Conservation (phyloP, 1,140 invertebrate species). For the Linepithema humile region DNA sequence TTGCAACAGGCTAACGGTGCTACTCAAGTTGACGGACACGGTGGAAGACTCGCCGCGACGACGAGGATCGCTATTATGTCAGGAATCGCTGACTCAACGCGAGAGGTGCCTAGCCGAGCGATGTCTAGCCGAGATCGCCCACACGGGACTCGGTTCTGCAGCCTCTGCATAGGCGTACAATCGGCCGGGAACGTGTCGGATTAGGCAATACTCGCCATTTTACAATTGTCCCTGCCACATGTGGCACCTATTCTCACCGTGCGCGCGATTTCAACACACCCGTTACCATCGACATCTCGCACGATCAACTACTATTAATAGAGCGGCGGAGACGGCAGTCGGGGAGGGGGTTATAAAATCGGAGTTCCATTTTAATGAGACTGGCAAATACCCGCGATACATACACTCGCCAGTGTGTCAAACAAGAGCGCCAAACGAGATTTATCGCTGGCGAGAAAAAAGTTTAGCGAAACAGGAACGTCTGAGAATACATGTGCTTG, state of each 20-base stretch:
- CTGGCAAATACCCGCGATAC: background rate
- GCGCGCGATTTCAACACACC: constrained; percentile 54
- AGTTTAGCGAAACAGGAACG: constrained; percentile 3
- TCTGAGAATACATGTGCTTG: background rate
- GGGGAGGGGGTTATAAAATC: background rate
- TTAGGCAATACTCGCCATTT: constrained; percentile 68
- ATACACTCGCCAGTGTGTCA: background rate
- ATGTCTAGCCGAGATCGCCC: constrained; percentile 77
- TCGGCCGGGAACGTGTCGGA: constrained; percentile 61
- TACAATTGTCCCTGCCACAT: constrained; percentile 73
- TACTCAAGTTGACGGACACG: constrained; percentile 10
- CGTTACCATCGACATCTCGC: constrained; percentile 34
- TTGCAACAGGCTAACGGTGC: constrained; percentile 27
- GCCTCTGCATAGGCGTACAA: constrained; percentile 72
- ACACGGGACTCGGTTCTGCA: constrained; percentile 71
- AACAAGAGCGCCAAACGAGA: background rate
- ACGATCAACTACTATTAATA: background rate
- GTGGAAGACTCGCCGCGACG: background rate
- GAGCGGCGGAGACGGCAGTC: background rate
- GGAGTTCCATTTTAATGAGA: background rate
- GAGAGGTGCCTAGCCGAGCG: constrained; percentile 62
- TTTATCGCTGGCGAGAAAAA: constrained; percentile 12
- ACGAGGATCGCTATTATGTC: constrained; percentile 63
- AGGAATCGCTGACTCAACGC: constrained; percentile 77
- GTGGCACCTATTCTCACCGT: constrained; percentile 62